Evolutionary conservation across 2,113 vertebrate genomes (phyloP), one percentile per base, ranked within the genome.

Genomic region (Phoenicopterus ruber): DNA sequence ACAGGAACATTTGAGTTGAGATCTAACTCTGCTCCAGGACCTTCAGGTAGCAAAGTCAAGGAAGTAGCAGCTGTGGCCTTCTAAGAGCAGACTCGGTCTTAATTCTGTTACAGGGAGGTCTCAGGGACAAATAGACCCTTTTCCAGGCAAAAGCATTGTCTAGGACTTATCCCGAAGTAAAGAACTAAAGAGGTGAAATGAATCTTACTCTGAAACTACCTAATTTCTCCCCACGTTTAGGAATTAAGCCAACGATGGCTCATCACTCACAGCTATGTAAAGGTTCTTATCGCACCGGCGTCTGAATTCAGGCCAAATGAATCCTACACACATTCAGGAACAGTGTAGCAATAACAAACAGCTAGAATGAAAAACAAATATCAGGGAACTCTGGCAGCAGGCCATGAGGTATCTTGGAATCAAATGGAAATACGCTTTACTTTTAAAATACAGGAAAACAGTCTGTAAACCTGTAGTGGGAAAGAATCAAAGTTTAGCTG

Each of bases 241-340:
- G 20, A 78, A 61, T 81, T 83, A 81, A 92, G 38, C 3, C 57
- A 86, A 10, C 46, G 15, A 77, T 38, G 25, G 15, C 7, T 77
- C 25, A 81, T 80, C n/a, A 46, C 9, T 86, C 72, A 8, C 15
- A 70, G 17, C 13, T 70, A 8, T 22, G 5, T 54, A 54, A 61
- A 78, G 9, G 24, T 54, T 42, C 14, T 71, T 59, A 57, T 70
- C 10, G 1, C 3, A 3, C 10, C 3, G 0, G 13, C 26, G 59
- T 70, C 42, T 66, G 72, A 86, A 58, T 66, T 70, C 55, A 86
- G 25, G 50, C 40, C 42, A 86, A 83, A 86, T 26, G 0, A 81
- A 54, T 86, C 70, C 28, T 70, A 42, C 7, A 9, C 6, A 66
- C 5, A 47, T 59, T 81, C 42, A 84, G 55, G 59, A 79, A 36